phyloP scores from a whole-genome alignment of 1,140 invertebrate genomes.

The Conus ventricosus region DNA sequence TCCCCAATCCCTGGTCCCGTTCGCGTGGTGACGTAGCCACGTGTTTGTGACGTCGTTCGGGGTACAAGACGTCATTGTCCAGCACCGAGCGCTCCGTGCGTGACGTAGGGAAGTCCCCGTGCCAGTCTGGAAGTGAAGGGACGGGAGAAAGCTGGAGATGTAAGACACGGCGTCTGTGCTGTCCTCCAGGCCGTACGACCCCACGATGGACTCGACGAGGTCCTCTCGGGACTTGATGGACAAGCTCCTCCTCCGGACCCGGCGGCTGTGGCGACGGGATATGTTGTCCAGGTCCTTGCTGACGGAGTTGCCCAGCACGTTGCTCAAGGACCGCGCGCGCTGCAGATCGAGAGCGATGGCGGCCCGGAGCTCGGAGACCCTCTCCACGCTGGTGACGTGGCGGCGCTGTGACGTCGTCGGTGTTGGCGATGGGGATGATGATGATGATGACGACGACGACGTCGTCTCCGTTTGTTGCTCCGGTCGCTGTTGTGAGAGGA shows the following conservation, averaged over 20 bases:
- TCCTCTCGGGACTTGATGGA: slow-evolving; percentile 52
- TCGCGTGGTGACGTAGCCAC: background rate
- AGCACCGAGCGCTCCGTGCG: slow-evolving; percentile 30
- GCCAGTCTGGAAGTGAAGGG: background rate
- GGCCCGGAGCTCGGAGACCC: slow-evolving; percentile 36
- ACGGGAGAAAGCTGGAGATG: slow-evolving; percentile 52
- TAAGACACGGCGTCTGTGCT: slow-evolving; percentile 55
- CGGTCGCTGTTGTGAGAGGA: background rate
- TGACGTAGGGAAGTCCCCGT: background rate
- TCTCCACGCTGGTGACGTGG: slow-evolving; percentile 22
- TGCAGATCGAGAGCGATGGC: slow-evolving; percentile 45
- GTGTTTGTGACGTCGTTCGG: background rate
- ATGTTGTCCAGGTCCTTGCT: slow-evolving; percentile 45
- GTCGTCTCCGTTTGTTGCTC: background rate
- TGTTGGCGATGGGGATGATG: background rate
- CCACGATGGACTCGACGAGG: slow-evolving; percentile 58
- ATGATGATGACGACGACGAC: background rate
- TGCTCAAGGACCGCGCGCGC: slow-evolving; percentile 43
- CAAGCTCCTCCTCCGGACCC: slow-evolving; percentile 8
- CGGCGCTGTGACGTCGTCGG: slow-evolving; percentile 18
- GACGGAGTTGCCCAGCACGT: slow-evolving; percentile 44
- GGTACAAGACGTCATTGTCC: slow-evolving; percentile 56
- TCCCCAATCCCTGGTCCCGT: too few relatives aligned
- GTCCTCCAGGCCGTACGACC: slow-evolving; percentile 56
- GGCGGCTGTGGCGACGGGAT: background rate